phyloP scores from a whole-genome alignment of 2,797 vertebrate species.

The Champsocephalus gunnari region DNA sequence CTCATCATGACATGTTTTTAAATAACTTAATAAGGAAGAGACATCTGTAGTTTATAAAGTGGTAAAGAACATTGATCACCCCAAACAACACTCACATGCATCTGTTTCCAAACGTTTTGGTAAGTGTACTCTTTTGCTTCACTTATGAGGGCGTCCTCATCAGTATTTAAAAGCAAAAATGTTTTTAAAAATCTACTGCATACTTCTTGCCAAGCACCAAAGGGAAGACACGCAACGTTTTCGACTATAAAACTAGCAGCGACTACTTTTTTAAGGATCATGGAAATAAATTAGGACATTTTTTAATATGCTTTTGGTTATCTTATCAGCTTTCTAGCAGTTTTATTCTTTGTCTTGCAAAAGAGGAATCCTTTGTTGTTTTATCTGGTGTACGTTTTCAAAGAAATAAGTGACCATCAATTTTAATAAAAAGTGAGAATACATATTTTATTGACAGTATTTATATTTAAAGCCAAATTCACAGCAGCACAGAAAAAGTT shows the following conservation, averaged over 20 bases:
- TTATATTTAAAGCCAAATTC: slow-evolving; percentile 1
- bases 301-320: not conserved
- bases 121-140: not conserved
- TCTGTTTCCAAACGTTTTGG: not conserved
- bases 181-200: not conserved
- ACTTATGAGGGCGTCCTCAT: not conserved
- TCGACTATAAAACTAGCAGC: not conserved
- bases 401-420: not conserved
- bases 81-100: not conserved
- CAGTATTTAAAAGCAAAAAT: not conserved
- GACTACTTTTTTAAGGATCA: not conserved
- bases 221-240: not conserved
- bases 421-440: not conserved
- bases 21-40: slow-evolving; percentile 25
- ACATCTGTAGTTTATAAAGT: not conserved
- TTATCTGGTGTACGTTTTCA: not conserved
- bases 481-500: slow-evolving; percentile 22
- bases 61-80: not conserved
- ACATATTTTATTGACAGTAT: not conserved
- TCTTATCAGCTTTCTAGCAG: not conserved
- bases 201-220: not conserved
- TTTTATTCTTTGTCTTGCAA: not conserved
- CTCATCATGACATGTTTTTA: not conserved
- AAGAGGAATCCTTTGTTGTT: not conserved
- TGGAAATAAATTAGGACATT: not conserved